phyloP scores from a whole-genome alignment of 2,888 invertebrate genomes.

The Nesidiocoris tenuis region DNA sequence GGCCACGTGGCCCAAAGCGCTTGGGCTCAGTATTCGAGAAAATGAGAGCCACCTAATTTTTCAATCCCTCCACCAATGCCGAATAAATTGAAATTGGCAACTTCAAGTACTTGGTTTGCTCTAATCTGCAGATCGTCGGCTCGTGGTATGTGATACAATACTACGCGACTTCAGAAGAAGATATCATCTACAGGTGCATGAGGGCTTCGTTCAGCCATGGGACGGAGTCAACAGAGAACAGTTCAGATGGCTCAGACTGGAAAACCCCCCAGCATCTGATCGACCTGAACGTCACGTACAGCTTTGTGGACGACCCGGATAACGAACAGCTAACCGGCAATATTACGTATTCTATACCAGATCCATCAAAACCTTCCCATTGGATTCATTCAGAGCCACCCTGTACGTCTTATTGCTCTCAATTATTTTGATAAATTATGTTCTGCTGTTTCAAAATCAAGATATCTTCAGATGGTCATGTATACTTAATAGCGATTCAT shows the following conservation, averaged over 20 bases:
- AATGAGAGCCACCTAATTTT: too few relatives aligned
- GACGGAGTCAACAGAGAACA: constrained; percentile 46
- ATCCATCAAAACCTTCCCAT: constrained; percentile 71
- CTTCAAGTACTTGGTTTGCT: too few relatives aligned
- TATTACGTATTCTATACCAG: constrained; percentile 81
- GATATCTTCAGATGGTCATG: too few relatives aligned
- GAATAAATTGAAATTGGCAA: too few relatives aligned
- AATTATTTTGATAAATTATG: too few relatives aligned
- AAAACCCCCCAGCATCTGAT: too few relatives aligned
- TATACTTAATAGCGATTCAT: too few relatives aligned
- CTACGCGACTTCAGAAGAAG: constrained; percentile 85
- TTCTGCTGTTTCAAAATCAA: too few relatives aligned
- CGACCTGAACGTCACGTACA: constrained; percentile 82
- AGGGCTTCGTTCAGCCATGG: constrained; percentile 66
- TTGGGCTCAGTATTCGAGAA: too few relatives aligned
- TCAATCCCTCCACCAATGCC: too few relatives aligned
- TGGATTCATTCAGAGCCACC: constrained; percentile 85
- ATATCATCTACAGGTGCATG: constrained; percentile 83
- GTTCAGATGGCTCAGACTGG: too few relatives aligned
- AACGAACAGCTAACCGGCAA: constrained; percentile 78
- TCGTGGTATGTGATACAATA: constrained; percentile 82
- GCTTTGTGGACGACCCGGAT: constrained; percentile 78
- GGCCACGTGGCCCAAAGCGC: too few relatives aligned
- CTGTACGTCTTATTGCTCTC: constrained; percentile 68
- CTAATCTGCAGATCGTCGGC: constrained; percentile 73